Evolutionary conservation across 1,140 invertebrate genomes (phyloP).

Genomic region (Aethina tumida): DNA sequence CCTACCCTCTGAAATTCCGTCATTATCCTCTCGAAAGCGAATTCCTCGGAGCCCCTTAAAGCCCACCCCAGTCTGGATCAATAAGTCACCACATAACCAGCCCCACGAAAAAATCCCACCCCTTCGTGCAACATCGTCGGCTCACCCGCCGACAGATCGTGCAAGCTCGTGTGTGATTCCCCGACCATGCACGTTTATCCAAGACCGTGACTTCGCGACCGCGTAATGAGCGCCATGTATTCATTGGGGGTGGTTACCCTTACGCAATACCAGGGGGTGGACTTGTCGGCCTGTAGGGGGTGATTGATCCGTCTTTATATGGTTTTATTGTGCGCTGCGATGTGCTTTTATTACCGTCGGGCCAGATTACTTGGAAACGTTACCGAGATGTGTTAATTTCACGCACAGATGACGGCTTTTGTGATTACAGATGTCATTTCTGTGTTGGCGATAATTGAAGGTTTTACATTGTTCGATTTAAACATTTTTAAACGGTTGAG

Average conservation of each 20-base stretch:
- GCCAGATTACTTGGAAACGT: slow-evolving; percentile 23
- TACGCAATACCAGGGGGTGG: slow-evolving; percentile 21
- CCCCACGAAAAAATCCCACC: neutral
- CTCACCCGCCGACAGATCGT: neutral
- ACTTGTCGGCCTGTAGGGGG: slow-evolving; percentile 14
- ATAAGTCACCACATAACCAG: slow-evolving; percentile 5
- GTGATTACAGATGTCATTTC: slow-evolving; percentile 11
- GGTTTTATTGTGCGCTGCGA: slow-evolving; percentile 27
- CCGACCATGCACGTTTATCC: slow-evolving; percentile 5
- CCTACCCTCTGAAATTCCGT: too few relatives aligned
- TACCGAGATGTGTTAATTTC: slow-evolving; percentile 21
- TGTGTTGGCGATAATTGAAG: slow-evolving; percentile 1
- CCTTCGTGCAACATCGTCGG: neutral
- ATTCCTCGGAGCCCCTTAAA: too few relatives aligned
- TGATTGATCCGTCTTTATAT: slow-evolving; percentile 28
- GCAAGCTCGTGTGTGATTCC: too few relatives aligned
- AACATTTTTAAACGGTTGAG: too few relatives aligned
- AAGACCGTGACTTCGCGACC: slow-evolving; percentile 26
- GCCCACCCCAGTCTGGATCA: slow-evolving; percentile 8
- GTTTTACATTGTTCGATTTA: too few relatives aligned
- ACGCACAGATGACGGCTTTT: slow-evolving; percentile 13
- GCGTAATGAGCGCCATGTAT: slow-evolving; percentile 29
- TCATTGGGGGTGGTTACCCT: slow-evolving; percentile 27
- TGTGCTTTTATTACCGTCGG: slow-evolving; percentile 27
- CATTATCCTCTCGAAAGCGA: too few relatives aligned